Percentiles rank a stretch among this genome's conserved stretches.
phyloP scores from a whole-genome alignment of 2,888 invertebrate species.

The Mesorhabditis sp. region DNA sequence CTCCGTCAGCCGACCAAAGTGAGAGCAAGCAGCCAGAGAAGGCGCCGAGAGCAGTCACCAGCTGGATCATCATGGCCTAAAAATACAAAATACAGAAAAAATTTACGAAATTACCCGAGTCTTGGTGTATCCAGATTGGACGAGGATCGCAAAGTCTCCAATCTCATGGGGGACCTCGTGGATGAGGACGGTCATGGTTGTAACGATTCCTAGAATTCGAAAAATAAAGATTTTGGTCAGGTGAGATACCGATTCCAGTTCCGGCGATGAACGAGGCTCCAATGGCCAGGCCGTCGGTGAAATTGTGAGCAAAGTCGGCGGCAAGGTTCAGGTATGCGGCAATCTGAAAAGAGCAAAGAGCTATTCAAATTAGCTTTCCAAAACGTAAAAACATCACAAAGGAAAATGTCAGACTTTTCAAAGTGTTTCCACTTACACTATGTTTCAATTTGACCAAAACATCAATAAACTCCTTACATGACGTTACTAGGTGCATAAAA shows the following conservation, averaged over 20 bases:
- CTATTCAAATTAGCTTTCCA: too few relatives aligned
- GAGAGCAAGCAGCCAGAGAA: constrained; percentile 70
- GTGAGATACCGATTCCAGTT: constrained; percentile 39
- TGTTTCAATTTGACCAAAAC: too few relatives aligned
- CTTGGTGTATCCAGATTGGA: constrained; percentile 90
- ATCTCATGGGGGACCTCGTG: constrained; percentile 99
- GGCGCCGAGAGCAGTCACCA: constrained; percentile 90
- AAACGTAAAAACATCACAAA: too few relatives aligned
- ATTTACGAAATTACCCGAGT: constrained; percentile 67
- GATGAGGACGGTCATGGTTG: constrained; percentile 88
- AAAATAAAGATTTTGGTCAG: constrained; percentile 8
- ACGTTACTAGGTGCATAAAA: too few relatives aligned
- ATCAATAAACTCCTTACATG: too few relatives aligned
- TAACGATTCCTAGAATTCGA: constrained; percentile 68
- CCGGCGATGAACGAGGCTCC: constrained; percentile 74
- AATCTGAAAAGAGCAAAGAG: too few relatives aligned
- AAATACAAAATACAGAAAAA: constrained; percentile 11
- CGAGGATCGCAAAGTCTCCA: constrained; percentile 96
- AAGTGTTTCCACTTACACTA: too few relatives aligned
- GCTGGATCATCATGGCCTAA: constrained; percentile 85
- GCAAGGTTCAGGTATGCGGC: constrained; percentile 92
- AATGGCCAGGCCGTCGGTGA: constrained; percentile 97
- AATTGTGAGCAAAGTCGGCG: constrained; percentile 97
- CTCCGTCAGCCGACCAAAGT: constrained; percentile 44
- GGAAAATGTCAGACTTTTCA: too few relatives aligned